Conservation (phyloP, 2,113 vertebrate genomes). For the Cyphomyrus plagiostoma region DNA sequence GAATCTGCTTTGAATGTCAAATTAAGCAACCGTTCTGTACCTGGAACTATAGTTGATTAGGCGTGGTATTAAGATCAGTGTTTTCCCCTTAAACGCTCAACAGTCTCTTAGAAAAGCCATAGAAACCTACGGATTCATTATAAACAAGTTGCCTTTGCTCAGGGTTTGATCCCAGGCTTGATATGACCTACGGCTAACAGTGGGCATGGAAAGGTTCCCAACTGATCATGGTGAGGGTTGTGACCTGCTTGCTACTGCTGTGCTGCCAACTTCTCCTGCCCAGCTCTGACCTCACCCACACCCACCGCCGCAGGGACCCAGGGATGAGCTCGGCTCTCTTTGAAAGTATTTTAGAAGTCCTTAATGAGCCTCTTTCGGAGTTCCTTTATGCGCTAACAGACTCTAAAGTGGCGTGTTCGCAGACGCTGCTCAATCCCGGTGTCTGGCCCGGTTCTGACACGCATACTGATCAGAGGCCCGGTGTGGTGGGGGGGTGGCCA, state of each 20-base stretch:
- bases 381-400: neutral
- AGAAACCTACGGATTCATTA: neutral
- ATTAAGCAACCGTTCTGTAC: neutral
- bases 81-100: neutral
- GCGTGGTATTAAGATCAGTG: neutral
- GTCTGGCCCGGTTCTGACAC: neutral
- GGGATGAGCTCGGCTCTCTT: neutral
- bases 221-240: neutral
- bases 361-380: neutral
- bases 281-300: neutral
- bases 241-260: neutral
- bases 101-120: neutral
- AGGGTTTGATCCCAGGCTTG: neutral
- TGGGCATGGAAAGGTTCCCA: neutral
- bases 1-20: neutral
- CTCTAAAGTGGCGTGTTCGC: neutral
- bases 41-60: neutral
- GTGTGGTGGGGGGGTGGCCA: neutral
- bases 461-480: neutral
- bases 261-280: neutral
- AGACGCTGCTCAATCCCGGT: neutral
- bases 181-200: neutral
- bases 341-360: neutral
- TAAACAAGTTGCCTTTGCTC: neutral
- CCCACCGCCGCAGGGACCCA: neutral